Evolutionary conservation across 2,888 invertebrate species (phyloP).

Genomic region (Linyphia triangularis): DNA sequence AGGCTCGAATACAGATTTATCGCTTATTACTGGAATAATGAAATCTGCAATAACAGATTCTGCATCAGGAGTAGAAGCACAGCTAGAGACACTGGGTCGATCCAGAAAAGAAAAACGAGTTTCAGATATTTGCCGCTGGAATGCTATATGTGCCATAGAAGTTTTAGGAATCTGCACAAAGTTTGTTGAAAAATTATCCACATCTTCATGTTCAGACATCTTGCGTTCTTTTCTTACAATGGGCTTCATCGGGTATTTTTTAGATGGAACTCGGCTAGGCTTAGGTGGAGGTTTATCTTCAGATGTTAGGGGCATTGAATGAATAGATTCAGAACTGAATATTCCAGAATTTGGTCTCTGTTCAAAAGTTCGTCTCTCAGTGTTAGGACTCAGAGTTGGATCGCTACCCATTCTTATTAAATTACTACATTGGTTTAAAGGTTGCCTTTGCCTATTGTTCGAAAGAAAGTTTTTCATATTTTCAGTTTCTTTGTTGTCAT

Average conservation of each 20-base stretch:
- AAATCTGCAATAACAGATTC: background rate
- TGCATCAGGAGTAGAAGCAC: constrained; percentile 15
- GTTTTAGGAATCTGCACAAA: constrained; percentile 10
- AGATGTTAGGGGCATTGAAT: constrained; percentile 35
- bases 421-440: constrained; percentile 18
- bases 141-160: constrained; percentile 11
- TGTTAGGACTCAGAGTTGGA: constrained; percentile 82
- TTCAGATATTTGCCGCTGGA: constrained; percentile 56
- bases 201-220: constrained; percentile 9
- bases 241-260: constrained; percentile 76
- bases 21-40: constrained; percentile 82
- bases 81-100: constrained; percentile 53
- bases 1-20: constrained; percentile 54
- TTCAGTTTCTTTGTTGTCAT: background rate
- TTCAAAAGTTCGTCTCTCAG: constrained; percentile 83
- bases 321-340: constrained; percentile 75
- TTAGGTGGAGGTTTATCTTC: constrained; percentile 80
- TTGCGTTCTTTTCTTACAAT: constrained; percentile 44
- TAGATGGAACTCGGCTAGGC: constrained; percentile 81
- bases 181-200: constrained; percentile 1
- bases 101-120: constrained; percentile 74
- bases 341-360: constrained; percentile 69
- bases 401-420: constrained; percentile 83
- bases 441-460: background rate
- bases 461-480: too few species aligned